These are phyloP conservation scores for Micrasema longulum DNA, from an alignment of 1,140 invertebrate genomes.

Conservation along the genomic window DNA sequence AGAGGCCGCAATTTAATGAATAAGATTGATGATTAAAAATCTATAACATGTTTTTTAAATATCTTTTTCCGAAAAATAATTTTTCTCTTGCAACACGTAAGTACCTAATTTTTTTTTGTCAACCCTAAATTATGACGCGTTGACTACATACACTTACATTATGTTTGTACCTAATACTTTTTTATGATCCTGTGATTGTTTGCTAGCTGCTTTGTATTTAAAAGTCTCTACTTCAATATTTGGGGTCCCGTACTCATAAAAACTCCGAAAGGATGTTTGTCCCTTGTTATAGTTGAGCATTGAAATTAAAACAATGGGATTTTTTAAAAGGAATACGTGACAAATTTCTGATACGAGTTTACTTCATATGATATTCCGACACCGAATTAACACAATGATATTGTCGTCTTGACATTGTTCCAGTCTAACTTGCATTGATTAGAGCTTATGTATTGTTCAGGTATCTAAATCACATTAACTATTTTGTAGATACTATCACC, in stretches of 20 bases:
- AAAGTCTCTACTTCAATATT: neutral
- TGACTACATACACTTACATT: too few species aligned
- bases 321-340: slow-evolving; percentile 49
- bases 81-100: too few species aligned
- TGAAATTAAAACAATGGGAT: slow-evolving; percentile 53
- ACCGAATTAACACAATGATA: slow-evolving; percentile 47
- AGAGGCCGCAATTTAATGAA: too few species aligned
- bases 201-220: too few species aligned
- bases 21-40: too few species aligned
- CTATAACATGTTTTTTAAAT: too few species aligned
- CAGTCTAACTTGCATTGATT: neutral
- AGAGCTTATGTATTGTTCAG: neutral
- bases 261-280: slow-evolving; percentile 45
- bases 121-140: too few species aligned
- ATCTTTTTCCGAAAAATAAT: too few species aligned
- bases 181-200: too few species aligned
- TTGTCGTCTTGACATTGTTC: slow-evolving; percentile 47
- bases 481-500: too few species aligned
- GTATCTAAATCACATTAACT: slow-evolving; percentile 5
- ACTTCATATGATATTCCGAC: slow-evolving; percentile 49
- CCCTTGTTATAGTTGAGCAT: slow-evolving; percentile 51
- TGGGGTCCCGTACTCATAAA: slow-evolving; percentile 23
- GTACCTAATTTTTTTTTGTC: too few species aligned
- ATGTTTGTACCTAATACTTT: too few species aligned
- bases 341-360: slow-evolving; percentile 30